Percentiles rank a stretch among this genome's conserved stretches.
Evolutionary conservation across 2,888 invertebrate genomes (phyloP).

Genomic region (Alloscopus bannaensis): DNA sequence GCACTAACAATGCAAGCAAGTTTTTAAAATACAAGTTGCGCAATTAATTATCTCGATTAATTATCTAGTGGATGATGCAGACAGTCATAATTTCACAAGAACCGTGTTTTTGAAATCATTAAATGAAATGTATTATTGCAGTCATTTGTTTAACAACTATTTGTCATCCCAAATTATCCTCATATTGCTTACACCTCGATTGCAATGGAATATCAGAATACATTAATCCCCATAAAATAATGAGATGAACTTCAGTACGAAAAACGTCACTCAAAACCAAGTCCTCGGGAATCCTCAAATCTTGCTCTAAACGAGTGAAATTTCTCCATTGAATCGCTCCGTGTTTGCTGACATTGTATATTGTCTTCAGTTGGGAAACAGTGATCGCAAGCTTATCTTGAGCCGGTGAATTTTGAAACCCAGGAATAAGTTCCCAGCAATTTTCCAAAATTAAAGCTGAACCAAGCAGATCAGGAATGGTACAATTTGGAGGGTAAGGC

Average conservation of each 20-base stretch:
- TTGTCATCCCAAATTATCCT: constrained; percentile 16
- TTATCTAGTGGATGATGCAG: too few relatives aligned
- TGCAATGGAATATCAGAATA: constrained; percentile 59
- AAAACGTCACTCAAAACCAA: constrained; percentile 68
- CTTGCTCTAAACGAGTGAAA: constrained; percentile 51
- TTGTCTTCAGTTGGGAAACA: constrained; percentile 61
- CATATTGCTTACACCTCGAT: constrained; percentile 64
- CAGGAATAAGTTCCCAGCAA: constrained; percentile 62
- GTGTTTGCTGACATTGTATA: constrained; percentile 52
- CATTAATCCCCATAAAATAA: constrained; percentile 67
- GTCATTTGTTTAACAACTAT: too few relatives aligned
- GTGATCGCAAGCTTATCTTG: constrained; percentile 67
- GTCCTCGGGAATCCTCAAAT: constrained; percentile 57
- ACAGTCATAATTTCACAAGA: too few relatives aligned
- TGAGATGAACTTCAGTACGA: constrained; percentile 67
- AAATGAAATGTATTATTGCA: too few relatives aligned
- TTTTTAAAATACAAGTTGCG: too few relatives aligned
- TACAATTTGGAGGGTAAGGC: constrained; percentile 70
- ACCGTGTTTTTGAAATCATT: too few relatives aligned
- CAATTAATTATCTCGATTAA: too few relatives aligned
- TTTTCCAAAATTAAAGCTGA: constrained; percentile 69
- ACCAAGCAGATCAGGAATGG: constrained; percentile 68
- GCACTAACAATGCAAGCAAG: too few relatives aligned
- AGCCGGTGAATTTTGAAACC: constrained; percentile 43
- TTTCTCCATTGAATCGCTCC: constrained; percentile 67